These are phyloP conservation scores for Stegophylla sp. DNA, from an alignment of 2,888 invertebrate species.

Conservation along the genomic window DNA sequence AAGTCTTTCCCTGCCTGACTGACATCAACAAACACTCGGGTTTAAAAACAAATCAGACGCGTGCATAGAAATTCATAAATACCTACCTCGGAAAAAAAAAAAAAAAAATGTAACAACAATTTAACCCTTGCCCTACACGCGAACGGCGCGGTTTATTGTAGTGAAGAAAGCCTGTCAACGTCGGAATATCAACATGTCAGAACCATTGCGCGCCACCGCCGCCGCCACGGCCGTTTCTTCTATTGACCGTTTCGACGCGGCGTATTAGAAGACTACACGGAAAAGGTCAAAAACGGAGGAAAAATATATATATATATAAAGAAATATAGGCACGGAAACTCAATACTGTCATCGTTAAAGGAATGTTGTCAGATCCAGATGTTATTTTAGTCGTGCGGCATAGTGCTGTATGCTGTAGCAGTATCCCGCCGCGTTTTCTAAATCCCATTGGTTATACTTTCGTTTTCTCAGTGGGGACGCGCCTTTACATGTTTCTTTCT, in stretches of 20 bases:
- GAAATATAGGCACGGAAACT: not conserved
- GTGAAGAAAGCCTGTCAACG: not conserved
- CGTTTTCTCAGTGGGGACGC: slow-evolving; percentile 12
- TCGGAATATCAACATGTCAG: not conserved
- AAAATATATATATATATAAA: too few species aligned
- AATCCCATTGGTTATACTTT: slow-evolving; percentile 40
- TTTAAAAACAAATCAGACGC: not conserved
- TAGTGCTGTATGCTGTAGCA: not conserved
- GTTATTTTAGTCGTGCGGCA: slow-evolving; percentile 41
- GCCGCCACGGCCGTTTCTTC: not conserved
- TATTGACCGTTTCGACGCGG: slow-evolving; percentile 16
- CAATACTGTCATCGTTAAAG: slow-evolving; percentile 9
- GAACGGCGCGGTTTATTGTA: not conserved
- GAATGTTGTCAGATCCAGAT: slow-evolving; percentile 56
- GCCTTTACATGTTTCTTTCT: not conserved
- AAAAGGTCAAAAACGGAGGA: not conserved
- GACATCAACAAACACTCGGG: not conserved
- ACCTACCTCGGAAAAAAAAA: not conserved
- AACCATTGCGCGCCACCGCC: not conserved
- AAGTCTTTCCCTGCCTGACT: too few species aligned
- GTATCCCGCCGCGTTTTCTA: slow-evolving; percentile 49
- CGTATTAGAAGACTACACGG: not conserved
- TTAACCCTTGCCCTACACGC: not conserved
- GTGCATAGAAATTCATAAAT: too few species aligned
- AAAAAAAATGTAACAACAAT: not conserved